Evolutionary conservation across 2,888 invertebrate genomes (phyloP).

Genomic region (Brenthis ino): DNA sequence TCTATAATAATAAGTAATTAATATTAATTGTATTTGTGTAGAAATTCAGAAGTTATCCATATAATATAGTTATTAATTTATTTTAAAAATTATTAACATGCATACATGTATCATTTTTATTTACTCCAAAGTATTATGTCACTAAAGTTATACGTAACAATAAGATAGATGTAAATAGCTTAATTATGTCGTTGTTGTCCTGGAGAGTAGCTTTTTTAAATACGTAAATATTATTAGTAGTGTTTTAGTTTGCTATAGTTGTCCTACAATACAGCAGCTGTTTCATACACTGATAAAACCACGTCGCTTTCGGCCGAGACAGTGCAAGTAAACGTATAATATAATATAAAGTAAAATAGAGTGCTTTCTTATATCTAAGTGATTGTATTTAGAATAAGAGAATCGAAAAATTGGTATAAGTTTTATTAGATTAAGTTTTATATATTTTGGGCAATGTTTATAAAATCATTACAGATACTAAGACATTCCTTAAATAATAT

Average conservation of each 20-base stretch:
- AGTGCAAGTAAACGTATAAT: conserved; percentile 47
- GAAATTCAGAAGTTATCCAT: conserved; percentile 1
- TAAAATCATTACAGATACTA: conserved; percentile 26
- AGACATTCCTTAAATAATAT: conserved; percentile 29
- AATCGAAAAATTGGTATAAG: conserved; percentile 27
- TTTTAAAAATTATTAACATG: conserved; percentile 14
- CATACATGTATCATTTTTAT: conserved; percentile 45
- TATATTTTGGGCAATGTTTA: conserved; percentile 12
- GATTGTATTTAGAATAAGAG: conserved; percentile 4
- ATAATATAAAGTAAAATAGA: not conserved
- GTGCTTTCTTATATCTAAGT: conserved; percentile 13
- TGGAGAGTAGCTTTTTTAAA: conserved; percentile 45
- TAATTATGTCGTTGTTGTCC: conserved; percentile 47
- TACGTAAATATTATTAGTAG: conserved; percentile 23
- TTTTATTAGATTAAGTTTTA: conserved; percentile 29
- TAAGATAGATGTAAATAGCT: conserved; percentile 40
- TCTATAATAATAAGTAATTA: conserved; percentile 4
- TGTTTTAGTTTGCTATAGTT: conserved; percentile 35
- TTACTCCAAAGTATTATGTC: conserved; percentile 46
- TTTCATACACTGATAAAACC: conserved; percentile 25
- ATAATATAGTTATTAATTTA: conserved; percentile 13
- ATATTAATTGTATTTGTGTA: conserved; percentile 4
- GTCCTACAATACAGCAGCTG: conserved; percentile 48
- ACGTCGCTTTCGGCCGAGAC: conserved; percentile 47
- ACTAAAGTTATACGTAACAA: conserved; percentile 27